Percentiles rank a stretch among this genome's conserved stretches.
phyloP scores from a whole-genome alignment of 2,113 vertebrate genomes.

The Takifugu bimaculatus region DNA sequence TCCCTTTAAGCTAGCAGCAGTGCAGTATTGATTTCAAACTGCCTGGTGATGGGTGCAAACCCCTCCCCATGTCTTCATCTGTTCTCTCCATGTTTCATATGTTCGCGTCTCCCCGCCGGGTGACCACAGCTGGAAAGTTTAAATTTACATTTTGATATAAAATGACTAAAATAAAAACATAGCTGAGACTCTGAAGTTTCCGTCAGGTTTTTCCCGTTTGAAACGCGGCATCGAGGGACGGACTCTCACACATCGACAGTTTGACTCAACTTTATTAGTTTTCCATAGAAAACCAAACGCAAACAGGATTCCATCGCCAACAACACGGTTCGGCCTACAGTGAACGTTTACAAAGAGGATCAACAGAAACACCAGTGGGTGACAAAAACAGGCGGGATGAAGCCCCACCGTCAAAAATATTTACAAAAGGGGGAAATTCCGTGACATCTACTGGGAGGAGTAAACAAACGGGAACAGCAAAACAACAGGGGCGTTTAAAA shows the following conservation, averaged over 20 bases:
- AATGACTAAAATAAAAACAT: slow-evolving; percentile 70
- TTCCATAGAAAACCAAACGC: slow-evolving; percentile 84
- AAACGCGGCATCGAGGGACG: neutral
- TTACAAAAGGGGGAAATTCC: slow-evolving; percentile 50
- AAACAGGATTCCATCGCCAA: slow-evolving; percentile 81
- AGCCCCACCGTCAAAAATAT: slow-evolving; percentile 54
- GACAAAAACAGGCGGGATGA: slow-evolving; percentile 24
- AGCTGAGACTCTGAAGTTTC: slow-evolving; percentile 14
- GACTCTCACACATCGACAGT: neutral
- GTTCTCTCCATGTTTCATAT: slow-evolving; percentile 21
- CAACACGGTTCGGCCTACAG: slow-evolving; percentile 71
- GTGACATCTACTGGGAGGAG: slow-evolving; percentile 47
- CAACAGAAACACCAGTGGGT: slow-evolving; percentile 46
- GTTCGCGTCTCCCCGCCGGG: slow-evolving; percentile 8
- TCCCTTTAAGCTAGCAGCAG: no score
- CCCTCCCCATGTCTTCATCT: slow-evolving; percentile 2
- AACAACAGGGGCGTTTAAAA: slow-evolving; percentile 50
- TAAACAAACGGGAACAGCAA: slow-evolving; percentile 46
- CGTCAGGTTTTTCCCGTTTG: neutral
- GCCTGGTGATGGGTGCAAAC: no score
- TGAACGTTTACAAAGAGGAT: slow-evolving; percentile 75
- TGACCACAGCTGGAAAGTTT: no score
- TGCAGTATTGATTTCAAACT: neutral
- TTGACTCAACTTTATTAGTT: slow-evolving; percentile 85
- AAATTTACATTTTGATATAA: slow-evolving; percentile 64